These are phyloP conservation scores for Phyllotis vaccarum DNA, from an alignment of 2,797 vertebrate species.

Conservation along the genomic window DNA sequence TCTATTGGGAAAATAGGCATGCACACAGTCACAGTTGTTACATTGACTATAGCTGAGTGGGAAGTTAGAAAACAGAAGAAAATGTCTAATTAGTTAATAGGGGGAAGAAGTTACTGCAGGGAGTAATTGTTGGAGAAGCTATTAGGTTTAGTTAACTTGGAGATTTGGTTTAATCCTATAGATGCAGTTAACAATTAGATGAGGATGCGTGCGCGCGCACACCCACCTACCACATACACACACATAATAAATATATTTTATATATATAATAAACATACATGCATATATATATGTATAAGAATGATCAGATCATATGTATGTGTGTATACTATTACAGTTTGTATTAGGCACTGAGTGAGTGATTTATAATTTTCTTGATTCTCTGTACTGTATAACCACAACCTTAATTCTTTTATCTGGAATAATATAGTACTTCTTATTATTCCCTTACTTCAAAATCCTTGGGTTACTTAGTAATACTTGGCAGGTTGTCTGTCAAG, in stretches of 20 bases:
- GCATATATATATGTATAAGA: background rate
- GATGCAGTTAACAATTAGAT: too few relatives aligned
- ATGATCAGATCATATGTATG: background rate
- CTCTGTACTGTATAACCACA: conserved; percentile 19
- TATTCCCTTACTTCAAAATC: conserved; percentile 59
- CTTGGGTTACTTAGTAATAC: conserved; percentile 26
- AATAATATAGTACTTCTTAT: conserved; percentile 27
- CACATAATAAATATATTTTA: background rate
- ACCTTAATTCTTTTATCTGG: conserved; percentile 47
- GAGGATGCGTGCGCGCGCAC: too few relatives aligned
- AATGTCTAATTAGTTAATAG: background rate
- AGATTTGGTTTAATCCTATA: too few relatives aligned
- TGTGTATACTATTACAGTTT: background rate
- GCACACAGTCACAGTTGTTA: background rate
- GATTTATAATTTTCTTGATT: conserved; percentile 31
- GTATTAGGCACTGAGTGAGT: conserved; percentile 8
- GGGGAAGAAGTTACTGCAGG: background rate
- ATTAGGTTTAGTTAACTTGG: conserved; percentile 53
- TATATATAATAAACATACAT: too few relatives aligned
- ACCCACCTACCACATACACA: background rate
- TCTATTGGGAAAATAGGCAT: conserved; percentile 9
- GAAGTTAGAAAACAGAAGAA: conserved; percentile 24
- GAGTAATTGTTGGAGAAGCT: background rate
- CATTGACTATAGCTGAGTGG: conserved; percentile 9
- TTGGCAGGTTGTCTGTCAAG: conserved; percentile 26